These are phyloP conservation scores for Folsomia candida DNA, from an alignment of 2,888 invertebrate genomes.

Conservation along the genomic window DNA sequence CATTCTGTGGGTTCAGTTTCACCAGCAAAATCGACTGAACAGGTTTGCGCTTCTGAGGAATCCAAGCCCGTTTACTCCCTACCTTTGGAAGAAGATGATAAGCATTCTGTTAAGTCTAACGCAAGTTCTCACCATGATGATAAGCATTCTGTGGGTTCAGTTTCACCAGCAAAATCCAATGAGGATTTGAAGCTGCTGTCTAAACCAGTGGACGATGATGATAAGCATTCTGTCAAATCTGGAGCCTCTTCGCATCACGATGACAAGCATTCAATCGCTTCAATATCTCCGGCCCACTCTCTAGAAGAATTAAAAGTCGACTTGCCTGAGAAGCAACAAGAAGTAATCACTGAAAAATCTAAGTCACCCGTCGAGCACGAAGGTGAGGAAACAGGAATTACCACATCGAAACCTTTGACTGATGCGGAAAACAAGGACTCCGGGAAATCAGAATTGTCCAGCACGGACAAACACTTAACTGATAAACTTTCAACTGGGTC, in stretches of 20 bases:
- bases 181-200: neutral
- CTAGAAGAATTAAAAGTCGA: neutral
- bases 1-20: neutral
- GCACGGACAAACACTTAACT: too few relatives aligned
- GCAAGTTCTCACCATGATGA: neutral
- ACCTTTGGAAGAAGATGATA: neutral
- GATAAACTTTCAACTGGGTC: neutral
- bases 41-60: too few relatives aligned
- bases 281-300: neutral
- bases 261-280: neutral
- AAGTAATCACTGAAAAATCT: too few relatives aligned
- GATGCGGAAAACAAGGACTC: too few relatives aligned
- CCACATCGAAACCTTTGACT: too few relatives aligned
- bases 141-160: neutral
- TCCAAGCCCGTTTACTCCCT: neutral
- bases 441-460: too few relatives aligned
- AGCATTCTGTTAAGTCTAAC: neutral
- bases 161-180: neutral
- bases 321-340: too few relatives aligned
- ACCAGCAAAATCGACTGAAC: neutral
- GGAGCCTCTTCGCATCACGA: neutral
- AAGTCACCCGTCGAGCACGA: too few relatives aligned
- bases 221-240: neutral
- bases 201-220: neutral
- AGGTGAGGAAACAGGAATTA: too few relatives aligned